Base-by-base conservation (phyloP, 2,797 vertebrate genomes). In the Periparus ater region DNA sequence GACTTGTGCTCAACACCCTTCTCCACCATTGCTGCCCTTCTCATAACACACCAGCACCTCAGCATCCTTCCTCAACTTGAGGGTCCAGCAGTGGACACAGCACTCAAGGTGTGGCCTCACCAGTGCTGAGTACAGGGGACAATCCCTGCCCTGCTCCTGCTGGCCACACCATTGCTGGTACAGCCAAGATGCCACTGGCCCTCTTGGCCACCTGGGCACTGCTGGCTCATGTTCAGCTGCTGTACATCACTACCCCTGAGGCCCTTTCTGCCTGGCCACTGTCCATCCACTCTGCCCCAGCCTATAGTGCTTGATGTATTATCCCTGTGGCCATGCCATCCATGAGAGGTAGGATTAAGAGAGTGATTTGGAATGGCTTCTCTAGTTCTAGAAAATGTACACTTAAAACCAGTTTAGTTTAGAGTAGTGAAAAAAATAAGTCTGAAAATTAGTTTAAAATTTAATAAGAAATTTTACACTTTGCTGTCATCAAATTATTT, bases 61-160 rank as follows among this genome's bases (percentile, higher is more conserved):
- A 66, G 22, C 11, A 27, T 22, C 11, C 14, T 32, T 58, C 27
- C 4, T 58, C 23, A 44, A 6, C 9, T 44, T 0, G 0, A 6
- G 7, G 27, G 4, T 8, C 15, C 45, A 51, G 8, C 8, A 44
- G 6, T 27, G 27, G 11, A 66, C 26, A 22, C 21, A 34, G 6
- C 1, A 22, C 10, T 15, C 27, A 30, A 44, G 32, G 15, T 44
- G 21, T 6, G 5, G 1, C 7, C 17, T 44, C 0, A 21, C 7
- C 22, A 0, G 7, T 26, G 4, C 44, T 0, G 0, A 5, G 11
- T 8, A 3, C 53, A 36, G 22, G 9, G 21, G 6, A 12, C 5
- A 44, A 15, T 26, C 17, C 5, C 26, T 21, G 32, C 14, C 32
- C 9, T 44, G 32, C 0, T 0, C 14, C 36, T 58, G 45, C 53